These are phyloP conservation scores for Trimorus sp. DNA, from an alignment of 2,888 invertebrate genomes.

Conservation along the genomic window DNA sequence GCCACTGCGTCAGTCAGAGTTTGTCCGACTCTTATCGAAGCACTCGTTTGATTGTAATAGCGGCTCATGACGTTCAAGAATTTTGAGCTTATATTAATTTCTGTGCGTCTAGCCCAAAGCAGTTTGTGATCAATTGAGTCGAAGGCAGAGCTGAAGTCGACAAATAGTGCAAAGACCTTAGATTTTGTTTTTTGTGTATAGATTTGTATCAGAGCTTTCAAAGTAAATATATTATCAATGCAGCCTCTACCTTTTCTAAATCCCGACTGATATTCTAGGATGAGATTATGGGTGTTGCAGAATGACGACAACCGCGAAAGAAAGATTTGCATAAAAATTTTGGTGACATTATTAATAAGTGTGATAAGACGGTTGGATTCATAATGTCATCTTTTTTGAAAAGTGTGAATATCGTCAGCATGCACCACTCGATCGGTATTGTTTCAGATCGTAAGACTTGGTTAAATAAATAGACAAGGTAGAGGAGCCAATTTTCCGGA, in stretches of 20 bases:
- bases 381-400: slow-evolving; percentile 7
- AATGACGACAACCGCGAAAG: neutral
- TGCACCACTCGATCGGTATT: slow-evolving; percentile 4
- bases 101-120: slow-evolving; percentile 2
- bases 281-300: neutral
- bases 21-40: slow-evolving; percentile 1
- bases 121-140: slow-evolving; percentile 5
- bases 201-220: slow-evolving; percentile 21
- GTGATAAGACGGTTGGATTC: slow-evolving; percentile 15
- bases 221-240: slow-evolving; percentile 14
- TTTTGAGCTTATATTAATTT: slow-evolving; percentile 13
- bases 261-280: slow-evolving; percentile 14
- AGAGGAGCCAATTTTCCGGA: slow-evolving; percentile 9
- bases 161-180: slow-evolving; percentile 15
- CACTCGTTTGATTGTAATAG: slow-evolving; percentile 8
- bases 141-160: slow-evolving; percentile 24
- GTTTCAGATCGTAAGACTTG: neutral
- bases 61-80: neutral
- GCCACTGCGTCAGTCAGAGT: neutral
- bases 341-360: slow-evolving; percentile 12
- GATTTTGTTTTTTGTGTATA: neutral
- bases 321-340: slow-evolving; percentile 7
- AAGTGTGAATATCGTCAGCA: slow-evolving; percentile 3
- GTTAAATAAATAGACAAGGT: neutral
- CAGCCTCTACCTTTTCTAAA: slow-evolving; percentile 10